Percentiles rank a stretch among this genome's conserved stretches.
Conservation (phyloP, 2,113 vertebrate genomes). For the Cettia cetti region DNA sequence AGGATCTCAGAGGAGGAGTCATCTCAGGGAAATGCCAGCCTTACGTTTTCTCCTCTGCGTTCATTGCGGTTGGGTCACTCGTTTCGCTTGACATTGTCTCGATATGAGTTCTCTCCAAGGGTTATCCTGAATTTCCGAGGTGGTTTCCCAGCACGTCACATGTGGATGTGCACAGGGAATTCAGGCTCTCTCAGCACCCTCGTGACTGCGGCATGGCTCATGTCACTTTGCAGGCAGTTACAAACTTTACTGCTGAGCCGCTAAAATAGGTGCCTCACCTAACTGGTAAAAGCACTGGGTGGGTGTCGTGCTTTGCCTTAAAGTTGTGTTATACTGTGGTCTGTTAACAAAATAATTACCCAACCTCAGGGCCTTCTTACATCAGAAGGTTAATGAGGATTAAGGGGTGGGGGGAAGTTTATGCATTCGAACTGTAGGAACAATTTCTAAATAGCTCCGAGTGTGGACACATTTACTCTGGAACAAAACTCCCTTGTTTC, state of each 20-base stretch:
- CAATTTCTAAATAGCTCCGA: background rate
- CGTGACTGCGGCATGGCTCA: background rate
- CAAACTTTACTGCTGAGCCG: background rate
- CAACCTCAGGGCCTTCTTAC: background rate
- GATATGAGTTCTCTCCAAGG: background rate
- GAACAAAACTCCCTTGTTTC: conserved; percentile 10
- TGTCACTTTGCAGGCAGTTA: background rate
- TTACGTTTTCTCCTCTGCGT: fast-evolving
- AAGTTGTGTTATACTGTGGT: background rate
- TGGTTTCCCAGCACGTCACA: background rate
- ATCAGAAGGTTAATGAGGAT: background rate
- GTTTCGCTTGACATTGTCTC: background rate
- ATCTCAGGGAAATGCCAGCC: background rate
- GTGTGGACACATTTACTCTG: background rate
- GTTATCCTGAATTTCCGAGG: background rate
- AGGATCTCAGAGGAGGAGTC: background rate
- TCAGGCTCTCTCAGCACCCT: background rate
- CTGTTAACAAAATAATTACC: background rate
- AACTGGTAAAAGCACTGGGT: background rate
- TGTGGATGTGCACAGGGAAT: background rate
- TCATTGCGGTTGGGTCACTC: background rate
- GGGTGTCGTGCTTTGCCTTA: background rate
- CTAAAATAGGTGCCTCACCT: background rate
- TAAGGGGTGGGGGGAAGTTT: background rate
- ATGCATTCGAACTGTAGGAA: background rate